Evolutionary conservation across 1,140 invertebrate genomes (phyloP).

Genomic region (Aphelenchoides avenae): DNA sequence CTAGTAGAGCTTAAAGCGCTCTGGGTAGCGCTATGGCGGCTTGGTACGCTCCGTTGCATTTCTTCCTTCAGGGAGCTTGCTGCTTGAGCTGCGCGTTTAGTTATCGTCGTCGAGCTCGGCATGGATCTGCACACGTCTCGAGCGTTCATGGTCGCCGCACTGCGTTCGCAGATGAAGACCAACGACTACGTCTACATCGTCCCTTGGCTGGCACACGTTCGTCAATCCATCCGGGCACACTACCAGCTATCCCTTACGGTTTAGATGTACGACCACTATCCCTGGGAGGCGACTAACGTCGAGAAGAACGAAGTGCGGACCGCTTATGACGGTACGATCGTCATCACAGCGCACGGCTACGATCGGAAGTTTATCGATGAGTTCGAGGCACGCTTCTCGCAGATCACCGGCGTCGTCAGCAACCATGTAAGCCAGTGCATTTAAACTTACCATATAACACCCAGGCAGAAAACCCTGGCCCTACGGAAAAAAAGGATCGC

Average conservation of each 20-base stretch:
- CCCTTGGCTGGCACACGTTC: slow-evolving; percentile 46
- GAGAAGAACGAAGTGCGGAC: slow-evolving; percentile 47
- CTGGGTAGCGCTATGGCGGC: too few species aligned
- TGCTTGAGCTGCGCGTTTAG: slow-evolving; percentile 16
- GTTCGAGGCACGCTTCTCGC: slow-evolving; percentile 40
- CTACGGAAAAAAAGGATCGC: too few species aligned
- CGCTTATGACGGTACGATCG: slow-evolving; percentile 48
- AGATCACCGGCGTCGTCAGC: slow-evolving; percentile 43
- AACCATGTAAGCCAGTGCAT: slow-evolving; percentile 44
- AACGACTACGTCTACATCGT: slow-evolving; percentile 48
- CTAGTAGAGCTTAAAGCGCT: too few species aligned
- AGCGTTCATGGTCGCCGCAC: slow-evolving; percentile 45
- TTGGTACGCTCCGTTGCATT: too few species aligned
- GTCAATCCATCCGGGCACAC: too few species aligned
- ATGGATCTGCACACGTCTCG: slow-evolving; percentile 46
- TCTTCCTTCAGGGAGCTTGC: too few species aligned
- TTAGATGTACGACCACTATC: slow-evolving; percentile 48
- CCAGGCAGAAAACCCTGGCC: too few species aligned
- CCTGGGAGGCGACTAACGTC: slow-evolving; percentile 48
- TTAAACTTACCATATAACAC: slow-evolving; percentile 37
- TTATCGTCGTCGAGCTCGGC: slow-evolving; percentile 23
- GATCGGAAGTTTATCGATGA: slow-evolving; percentile 52
- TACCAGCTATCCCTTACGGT: slow-evolving; percentile 2
- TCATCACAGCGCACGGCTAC: slow-evolving; percentile 48
- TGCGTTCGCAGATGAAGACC: slow-evolving; percentile 40